Percentiles rank a stretch among this genome's conserved stretches.
Evolutionary conservation across 1,140 invertebrate species (phyloP).

Genomic region (Meteorus sp.): DNA sequence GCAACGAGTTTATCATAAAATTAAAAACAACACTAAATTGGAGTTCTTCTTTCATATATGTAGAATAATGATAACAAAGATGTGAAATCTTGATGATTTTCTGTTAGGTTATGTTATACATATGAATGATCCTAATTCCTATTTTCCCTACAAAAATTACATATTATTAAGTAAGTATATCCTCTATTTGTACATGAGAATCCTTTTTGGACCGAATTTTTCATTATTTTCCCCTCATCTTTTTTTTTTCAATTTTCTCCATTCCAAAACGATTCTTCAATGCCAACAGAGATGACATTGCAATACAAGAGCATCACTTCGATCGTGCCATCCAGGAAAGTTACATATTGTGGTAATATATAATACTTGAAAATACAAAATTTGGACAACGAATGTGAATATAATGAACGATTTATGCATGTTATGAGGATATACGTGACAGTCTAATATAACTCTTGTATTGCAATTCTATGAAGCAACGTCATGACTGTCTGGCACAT

Average conservation of each 20-base stretch:
- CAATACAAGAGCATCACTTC: conserved; percentile 29
- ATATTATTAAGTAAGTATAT: conserved; percentile 23
- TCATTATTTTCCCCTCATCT: no score
- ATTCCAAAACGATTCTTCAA: conserved; percentile 29
- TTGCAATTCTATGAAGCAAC: conserved; percentile 23
- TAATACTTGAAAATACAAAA: no score
- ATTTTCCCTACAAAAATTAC: conserved; percentile 29
- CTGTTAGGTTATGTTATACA: neutral
- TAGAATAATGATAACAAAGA: no score
- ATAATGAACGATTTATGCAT: neutral
- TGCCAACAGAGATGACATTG: conserved; percentile 28
- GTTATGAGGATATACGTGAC: neutral
- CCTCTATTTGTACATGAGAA: conserved; percentile 27
- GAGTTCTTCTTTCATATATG: no score
- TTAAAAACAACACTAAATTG: no score
- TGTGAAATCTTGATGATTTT: neutral
- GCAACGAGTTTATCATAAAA: no score
- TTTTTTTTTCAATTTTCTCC: no score
- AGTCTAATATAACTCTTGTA: conserved; percentile 26
- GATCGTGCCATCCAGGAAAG: no score
- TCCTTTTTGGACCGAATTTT: conserved; percentile 13
- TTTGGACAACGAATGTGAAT: conserved; percentile 17
- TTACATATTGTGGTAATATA: no score
- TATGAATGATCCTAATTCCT: conserved; percentile 1
- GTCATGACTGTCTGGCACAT: conserved; percentile 16